Base-by-base conservation (phyloP, 1,140 invertebrate genomes). In the Drosophila grimshawi region DNA sequence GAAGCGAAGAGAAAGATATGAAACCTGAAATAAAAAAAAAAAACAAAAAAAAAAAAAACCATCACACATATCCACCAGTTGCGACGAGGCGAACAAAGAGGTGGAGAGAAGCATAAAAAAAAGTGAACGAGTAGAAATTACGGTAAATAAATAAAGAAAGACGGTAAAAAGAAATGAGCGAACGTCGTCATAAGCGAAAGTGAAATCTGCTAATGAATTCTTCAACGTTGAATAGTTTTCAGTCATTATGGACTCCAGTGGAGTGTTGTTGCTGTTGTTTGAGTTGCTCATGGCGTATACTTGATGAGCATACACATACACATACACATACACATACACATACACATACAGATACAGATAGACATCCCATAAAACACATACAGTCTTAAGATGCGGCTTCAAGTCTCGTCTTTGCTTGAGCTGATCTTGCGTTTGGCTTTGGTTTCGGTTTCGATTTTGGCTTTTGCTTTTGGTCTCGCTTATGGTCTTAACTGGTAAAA, bases 131-230 rank as follows among this genome's bases (percentile, higher is more conserved):
- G 78, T 85, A 85, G 86, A 89, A 88, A 89, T 83, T 85, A 89
- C 85, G 80, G 86, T 89, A 90, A 86, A 90, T 89, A 90, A 82
- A 89, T 88, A 89, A 80, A 80, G 63, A 81, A 73, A 80, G 76
- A 81, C 76, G 37, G 57, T 61, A 39, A 76, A 62, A 78, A 82
- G 76, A 88, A 88, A 86, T 65, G 69, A 80, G 70, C 85, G 64
- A 88, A 71, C 82, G 78, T 68, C 83, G 85, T 89, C 89, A 91
- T 91, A 80, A 91, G 90, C 90, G 89, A 91, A 91, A 91, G 89
- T 91, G 89, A 91, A 91, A 91, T 91, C 90, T 90, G 90, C 86
- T 91, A 91, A 91, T 91, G 90, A 91, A 91, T 91, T 91, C 89
- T 91, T 91, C 89, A 91, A 86, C 89, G 89, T 91, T 91, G 89